A percentile compares a stretch with the other conserved stretches of the same genome.
Evolutionary conservation across 2,797 vertebrate genomes (phyloP).

Genomic region (Gephyroberyx darwinii): DNA sequence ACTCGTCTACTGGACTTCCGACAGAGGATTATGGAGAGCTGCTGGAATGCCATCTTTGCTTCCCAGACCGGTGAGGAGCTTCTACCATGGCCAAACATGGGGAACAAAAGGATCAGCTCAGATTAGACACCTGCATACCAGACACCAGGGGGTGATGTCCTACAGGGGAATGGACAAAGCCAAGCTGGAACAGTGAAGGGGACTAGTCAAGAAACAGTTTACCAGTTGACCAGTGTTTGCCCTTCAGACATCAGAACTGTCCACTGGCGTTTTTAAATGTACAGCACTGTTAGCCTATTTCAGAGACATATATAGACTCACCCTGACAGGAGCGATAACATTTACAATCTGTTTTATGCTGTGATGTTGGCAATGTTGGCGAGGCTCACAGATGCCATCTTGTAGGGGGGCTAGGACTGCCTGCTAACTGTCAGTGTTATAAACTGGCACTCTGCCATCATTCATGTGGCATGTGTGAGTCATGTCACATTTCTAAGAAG

Average conservation of each 20-base stretch:
- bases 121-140: constrained; percentile 83
- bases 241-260: constrained; percentile 39
- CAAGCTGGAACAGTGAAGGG: constrained; percentile 32
- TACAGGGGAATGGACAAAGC: constrained; percentile 48
- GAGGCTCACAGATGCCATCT: constrained; percentile 75
- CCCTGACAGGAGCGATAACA: constrained; percentile 75
- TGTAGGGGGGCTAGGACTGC: constrained; percentile 60
- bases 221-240: constrained; percentile 50
- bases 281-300: constrained; percentile 54
- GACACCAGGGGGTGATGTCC: constrained; percentile 81
- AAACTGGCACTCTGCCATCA: constrained; percentile 54
- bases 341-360: constrained; percentile 78
- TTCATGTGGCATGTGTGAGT: constrained; percentile 43
- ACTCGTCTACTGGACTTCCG: constrained; percentile 81
- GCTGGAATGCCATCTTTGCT: constrained; percentile 79
- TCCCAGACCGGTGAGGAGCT: constrained; percentile 73
- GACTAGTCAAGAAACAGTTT: constrained; percentile 41
- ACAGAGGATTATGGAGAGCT: constrained; percentile 81
- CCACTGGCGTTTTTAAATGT: constrained; percentile 51
- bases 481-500: constrained; percentile 50
- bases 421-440: constrained; percentile 50
- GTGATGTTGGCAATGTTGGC: constrained; percentile 72
- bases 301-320: constrained; percentile 76
- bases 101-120: constrained; percentile 80
- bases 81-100: constrained; percentile 77